Evolutionary conservation across 2,888 invertebrate species (phyloP).

Genomic region (Cephus rjabovi): DNA sequence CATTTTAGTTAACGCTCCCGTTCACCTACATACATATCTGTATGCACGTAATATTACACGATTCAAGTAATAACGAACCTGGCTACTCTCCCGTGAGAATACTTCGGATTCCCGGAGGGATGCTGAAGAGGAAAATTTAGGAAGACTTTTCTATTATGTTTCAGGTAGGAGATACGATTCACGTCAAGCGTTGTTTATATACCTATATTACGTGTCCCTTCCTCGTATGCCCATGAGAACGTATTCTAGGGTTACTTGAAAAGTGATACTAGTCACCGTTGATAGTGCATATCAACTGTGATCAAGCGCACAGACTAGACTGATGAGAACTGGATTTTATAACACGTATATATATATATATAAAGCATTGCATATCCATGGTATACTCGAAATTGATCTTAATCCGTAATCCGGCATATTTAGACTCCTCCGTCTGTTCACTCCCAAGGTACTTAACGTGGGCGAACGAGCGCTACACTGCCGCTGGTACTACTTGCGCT

Average conservation of each 20-base stretch:
- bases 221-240: neutral
- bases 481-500: neutral
- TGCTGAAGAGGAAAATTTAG: neutral
- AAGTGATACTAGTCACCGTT: neutral
- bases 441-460: constrained; percentile 57
- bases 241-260: neutral
- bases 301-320: neutral
- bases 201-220: neutral
- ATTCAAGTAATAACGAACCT: constrained; percentile 13
- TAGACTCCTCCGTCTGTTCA: constrained; percentile 59
- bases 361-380: constrained; percentile 52
- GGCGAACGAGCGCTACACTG: neutral
- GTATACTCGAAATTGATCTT: constrained; percentile 63
- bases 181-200: neutral
- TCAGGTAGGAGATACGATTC: neutral
- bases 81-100: neutral
- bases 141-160: neutral
- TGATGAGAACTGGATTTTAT: neutral
- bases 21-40: neutral
- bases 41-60: constrained; percentile 22
- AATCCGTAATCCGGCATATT: constrained; percentile 63
- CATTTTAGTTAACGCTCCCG: constrained; percentile 48
- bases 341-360: neutral
- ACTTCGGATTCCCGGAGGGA: neutral
- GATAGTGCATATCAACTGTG: neutral